Base-by-base conservation (phyloP, 2,113 vertebrate species). In the Oenanthe oenanthe region DNA sequence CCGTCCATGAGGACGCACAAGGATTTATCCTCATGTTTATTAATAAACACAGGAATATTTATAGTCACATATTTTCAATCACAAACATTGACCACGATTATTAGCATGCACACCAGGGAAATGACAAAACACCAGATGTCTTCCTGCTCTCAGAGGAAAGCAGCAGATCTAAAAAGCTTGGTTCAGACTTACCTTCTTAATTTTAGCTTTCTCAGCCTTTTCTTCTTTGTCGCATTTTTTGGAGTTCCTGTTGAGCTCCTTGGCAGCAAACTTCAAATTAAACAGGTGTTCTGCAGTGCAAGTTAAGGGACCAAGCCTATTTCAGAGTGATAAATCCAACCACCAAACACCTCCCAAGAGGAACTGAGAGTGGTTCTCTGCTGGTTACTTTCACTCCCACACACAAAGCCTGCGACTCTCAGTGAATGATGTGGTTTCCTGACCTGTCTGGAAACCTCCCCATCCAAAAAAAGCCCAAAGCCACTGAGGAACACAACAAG, bases 211-310 rank as follows among this genome's bases (percentile, higher is more conserved):
- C 96, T 99, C 99, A 17, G 95, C 7, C 91, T 99, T 99, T 96
- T 99, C 99, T 90, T 99, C 99, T 97, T 99, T 99, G 96, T 99
- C 99, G 6, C 99, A 99, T 98, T 98, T 99, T 92, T 99, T 99
- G 34, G 99, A 97, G 96, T 98, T 99, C 92, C 98, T 98, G 91
- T 98, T 98, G 58, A 99, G 98, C 53, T 99, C 98, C 98, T 99
- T 99, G 88, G 99, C 98, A 82, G 99, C 99, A 95, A 99, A 99
- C 94, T 99, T 99, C 90, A 99, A 96, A 85, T 99, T 99, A 96
- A 99, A 99, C 56, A 99, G 98, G 74, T 99, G 85, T 79, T 99
- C 99, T 99, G 96, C 63, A 73, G 88, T 1, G 15, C 26, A 75
- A 62, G 95, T 98, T 97, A 98, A 98, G 97, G 97, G 24, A 50